Evolutionary conservation across 2,113 vertebrate species (phyloP).

Genomic region (Pachypanchax playfairii): DNA sequence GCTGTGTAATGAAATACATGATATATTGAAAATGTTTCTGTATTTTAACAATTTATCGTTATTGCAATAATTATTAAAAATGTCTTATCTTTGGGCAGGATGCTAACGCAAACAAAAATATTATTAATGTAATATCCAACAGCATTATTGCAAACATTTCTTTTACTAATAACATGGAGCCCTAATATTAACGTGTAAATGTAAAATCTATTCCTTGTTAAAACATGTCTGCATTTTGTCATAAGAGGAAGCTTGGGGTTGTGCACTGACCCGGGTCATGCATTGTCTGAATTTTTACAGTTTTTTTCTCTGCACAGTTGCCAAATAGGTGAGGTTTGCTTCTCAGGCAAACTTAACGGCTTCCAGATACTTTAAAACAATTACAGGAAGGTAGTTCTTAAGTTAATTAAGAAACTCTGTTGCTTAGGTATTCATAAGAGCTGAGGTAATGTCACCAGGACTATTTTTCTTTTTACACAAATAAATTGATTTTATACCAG

Average conservation of each 20-base stretch:
- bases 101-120: background rate
- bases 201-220: conserved; percentile 41
- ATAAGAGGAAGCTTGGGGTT: conserved; percentile 6
- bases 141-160: conserved; percentile 20
- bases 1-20: too few species aligned
- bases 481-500: conserved; percentile 8
- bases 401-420: conserved; percentile 5
- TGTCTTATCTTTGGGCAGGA: too few species aligned
- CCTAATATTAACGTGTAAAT: conserved; percentile 48
- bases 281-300: background rate
- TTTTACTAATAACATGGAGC: background rate
- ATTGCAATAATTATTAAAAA: too few species aligned
- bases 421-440: conserved; percentile 1
- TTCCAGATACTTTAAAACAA: conserved; percentile 22
- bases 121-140: background rate
- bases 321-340: conserved; percentile 41
- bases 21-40: too few species aligned
- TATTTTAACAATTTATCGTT: too few species aligned
- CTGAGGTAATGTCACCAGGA: conserved; percentile 15
- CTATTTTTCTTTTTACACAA: background rate
- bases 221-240: conserved; percentile 43
- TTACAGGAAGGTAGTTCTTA: conserved; percentile 29
- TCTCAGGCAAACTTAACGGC: conserved; percentile 19
- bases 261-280: conserved; percentile 23
- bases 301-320: conserved; percentile 17